Percentiles rank a stretch among this genome's conserved stretches.
phyloP scores from a whole-genome alignment of 1,140 invertebrate genomes.

The Anastrepha ludens region DNA sequence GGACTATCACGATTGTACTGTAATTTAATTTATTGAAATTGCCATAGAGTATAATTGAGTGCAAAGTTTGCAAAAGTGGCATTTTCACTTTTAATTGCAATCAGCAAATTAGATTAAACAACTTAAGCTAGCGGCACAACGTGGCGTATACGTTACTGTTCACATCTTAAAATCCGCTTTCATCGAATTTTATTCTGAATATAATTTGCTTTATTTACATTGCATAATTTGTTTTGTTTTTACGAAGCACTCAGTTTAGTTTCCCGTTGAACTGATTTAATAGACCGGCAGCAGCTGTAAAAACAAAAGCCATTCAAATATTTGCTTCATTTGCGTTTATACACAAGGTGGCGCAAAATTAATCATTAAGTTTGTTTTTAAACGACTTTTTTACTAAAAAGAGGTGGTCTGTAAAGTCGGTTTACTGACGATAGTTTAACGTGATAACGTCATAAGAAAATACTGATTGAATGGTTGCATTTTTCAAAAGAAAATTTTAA shows the following conservation, averaged over 20 bases:
- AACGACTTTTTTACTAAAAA: no score
- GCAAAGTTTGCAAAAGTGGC: not conserved
- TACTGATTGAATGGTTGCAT: no score
- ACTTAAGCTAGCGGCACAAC: not conserved
- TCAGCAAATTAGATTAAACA: not conserved
- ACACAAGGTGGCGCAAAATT: not conserved
- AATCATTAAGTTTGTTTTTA: no score
- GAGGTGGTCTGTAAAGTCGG: no score
- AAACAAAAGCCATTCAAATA: not conserved
- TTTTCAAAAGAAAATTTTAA: no score
- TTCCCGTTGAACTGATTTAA: not conserved
- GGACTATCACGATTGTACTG: no score
- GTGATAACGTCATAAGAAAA: no score
- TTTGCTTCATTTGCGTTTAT: conserved; percentile 15
- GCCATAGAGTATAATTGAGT: not conserved
- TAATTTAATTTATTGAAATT: no score
- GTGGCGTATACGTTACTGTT: not conserved
- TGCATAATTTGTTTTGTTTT: not conserved
- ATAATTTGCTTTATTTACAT: not conserved
- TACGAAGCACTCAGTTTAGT: not conserved
- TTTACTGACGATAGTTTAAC: no score
- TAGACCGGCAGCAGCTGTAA: not conserved
- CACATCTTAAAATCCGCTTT: not conserved
- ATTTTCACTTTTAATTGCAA: not conserved
- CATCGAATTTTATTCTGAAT: not conserved